Evolutionary conservation across 2,113 vertebrate species (phyloP), one percentile per base, ranked within the genome.

Genomic region (Egretta garzetta): DNA sequence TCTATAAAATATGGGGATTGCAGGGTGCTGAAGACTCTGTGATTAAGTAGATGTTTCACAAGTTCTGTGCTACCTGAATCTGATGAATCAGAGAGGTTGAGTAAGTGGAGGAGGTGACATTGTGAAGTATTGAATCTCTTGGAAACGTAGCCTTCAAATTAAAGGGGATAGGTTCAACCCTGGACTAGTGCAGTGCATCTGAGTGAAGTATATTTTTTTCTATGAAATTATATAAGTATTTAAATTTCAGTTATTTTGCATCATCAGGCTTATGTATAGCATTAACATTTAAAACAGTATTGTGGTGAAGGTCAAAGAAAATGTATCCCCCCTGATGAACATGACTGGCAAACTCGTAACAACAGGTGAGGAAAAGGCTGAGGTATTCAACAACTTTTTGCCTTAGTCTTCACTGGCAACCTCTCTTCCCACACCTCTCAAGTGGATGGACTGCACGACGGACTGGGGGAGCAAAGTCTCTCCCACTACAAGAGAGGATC

Each of bases 261-360:
- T 80, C 12, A 45, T 18, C 27, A n/a, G 22, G 24, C 35, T 86
- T 66, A 60, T 28, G 9, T 50, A 37, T 12, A 21, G 9, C 53
- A 59, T 59, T 80, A 83, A 52, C 5, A 23, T 90, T 60, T 76
- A 75, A 71, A 80, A 41, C 17, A 56, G 27, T 56, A 18, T 28
- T 19, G 2, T 60, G 23, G 59, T 43, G 39, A 68, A 68, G 3
- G 7, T 81, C 55, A 59, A 32, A 63, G 30, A 37, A 83, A 14
- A 8, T 18, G 7, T 68, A 4, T 0, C 28, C 20, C 13, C 8
- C 4, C 22, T 1, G 1, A 1, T 49, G 47, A 59, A 16, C 20
- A 50, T 1, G 4, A 12, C n/a, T 60, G 49, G 13, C 33, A 86
- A n/a, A 63, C n/a, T 63, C 3, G 2, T 86, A 45, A 45, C 16